These are phyloP conservation scores for Melipona quadrifasciata DNA, from an alignment of 1,140 invertebrate species.

Conservation along the genomic window DNA sequence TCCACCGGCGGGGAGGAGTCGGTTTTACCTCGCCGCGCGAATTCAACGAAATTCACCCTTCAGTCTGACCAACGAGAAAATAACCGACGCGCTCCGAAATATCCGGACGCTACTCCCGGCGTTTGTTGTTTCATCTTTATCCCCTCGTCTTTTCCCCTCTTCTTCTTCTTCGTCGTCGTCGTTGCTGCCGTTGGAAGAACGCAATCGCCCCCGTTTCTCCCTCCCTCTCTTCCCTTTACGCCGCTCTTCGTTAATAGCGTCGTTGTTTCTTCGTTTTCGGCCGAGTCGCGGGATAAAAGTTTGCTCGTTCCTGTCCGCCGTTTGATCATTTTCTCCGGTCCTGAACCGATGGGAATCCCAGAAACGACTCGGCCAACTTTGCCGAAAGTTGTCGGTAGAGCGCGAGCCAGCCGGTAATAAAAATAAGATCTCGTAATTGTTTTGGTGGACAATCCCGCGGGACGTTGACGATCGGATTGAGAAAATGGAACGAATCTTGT, in stretches of 20 bases:
- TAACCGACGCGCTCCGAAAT: conserved; percentile 68
- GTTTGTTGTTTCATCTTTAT: conserved; percentile 20
- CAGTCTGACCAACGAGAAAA: conserved; percentile 69
- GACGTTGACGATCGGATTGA: too few relatives aligned
- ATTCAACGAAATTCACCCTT: conserved; percentile 64
- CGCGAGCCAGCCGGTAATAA: background rate
- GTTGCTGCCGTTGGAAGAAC: too few relatives aligned
- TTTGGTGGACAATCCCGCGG: background rate
- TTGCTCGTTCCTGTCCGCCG: conserved; percentile 27
- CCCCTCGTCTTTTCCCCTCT: background rate
- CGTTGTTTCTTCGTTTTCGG: conserved; percentile 15
- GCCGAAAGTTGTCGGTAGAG: background rate
- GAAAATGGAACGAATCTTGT: too few relatives aligned
- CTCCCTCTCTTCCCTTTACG: too few relatives aligned
- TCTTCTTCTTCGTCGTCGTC: too few relatives aligned
- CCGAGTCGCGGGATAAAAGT: conserved; percentile 9
- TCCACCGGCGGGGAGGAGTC: background rate
- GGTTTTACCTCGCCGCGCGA: conserved; percentile 40
- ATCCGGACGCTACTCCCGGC: conserved; percentile 34
- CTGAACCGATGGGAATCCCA: background rate
- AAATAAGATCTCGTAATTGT: background rate
- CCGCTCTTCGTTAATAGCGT: conserved; percentile 11
- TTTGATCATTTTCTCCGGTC: background rate
- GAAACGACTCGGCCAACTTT: background rate
- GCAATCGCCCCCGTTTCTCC: too few relatives aligned